Percentiles rank a stretch among this genome's conserved stretches.
phyloP scores from a whole-genome alignment of 2,888 invertebrate species.

The Thalpophila matura region DNA sequence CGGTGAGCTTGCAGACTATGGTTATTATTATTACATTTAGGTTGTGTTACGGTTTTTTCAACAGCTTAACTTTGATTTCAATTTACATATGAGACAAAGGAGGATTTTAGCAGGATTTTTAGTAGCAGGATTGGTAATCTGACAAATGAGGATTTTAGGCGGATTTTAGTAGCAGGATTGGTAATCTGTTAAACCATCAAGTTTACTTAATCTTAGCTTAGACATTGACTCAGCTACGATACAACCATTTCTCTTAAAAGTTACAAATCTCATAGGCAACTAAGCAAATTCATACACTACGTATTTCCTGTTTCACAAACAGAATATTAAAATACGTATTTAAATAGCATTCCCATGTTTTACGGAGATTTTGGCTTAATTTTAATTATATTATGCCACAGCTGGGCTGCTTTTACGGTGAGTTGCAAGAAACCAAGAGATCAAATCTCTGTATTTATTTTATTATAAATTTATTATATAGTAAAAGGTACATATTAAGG shows the following conservation, averaged over 20 bases:
- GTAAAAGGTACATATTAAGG: too few species aligned
- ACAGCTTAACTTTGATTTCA: too few species aligned
- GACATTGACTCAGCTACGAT: not conserved
- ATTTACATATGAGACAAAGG: too few species aligned
- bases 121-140: too few species aligned
- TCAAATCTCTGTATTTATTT: conserved; percentile 1
- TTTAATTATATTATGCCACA: conserved; percentile 54
- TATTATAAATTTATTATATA: too few species aligned
- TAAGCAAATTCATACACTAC: conserved; percentile 28
- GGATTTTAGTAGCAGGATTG: too few species aligned
- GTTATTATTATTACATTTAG: too few species aligned
- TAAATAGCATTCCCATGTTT: conserved; percentile 50
- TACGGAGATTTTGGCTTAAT: conserved; percentile 48
- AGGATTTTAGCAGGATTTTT: too few species aligned
- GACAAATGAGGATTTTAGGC: too few species aligned
- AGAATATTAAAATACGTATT: conserved; percentile 56
- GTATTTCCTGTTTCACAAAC: conserved; percentile 24
- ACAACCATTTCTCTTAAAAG: not conserved
- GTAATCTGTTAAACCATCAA: too few species aligned
- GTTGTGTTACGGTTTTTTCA: too few species aligned
- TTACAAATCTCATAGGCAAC: conserved; percentile 1
- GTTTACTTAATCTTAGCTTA: not conserved
- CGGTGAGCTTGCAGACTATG: too few species aligned
- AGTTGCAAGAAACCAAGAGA: conserved; percentile 21
- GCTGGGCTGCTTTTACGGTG: conserved; percentile 33